phyloP scores from a whole-genome alignment of 2,888 invertebrate species.

The Tetragonula carbonaria region DNA sequence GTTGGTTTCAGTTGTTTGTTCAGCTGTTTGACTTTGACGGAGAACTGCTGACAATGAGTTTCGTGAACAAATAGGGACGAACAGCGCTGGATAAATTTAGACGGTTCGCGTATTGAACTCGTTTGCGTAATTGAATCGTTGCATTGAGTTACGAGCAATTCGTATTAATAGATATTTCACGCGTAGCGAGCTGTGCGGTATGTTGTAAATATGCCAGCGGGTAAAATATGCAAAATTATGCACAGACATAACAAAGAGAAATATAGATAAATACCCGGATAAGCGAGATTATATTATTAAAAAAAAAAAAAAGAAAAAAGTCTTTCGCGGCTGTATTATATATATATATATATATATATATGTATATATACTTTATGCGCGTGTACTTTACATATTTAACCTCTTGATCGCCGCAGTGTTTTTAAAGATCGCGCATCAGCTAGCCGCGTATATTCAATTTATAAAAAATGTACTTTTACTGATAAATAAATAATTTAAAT shows the following conservation, averaged over 20 bases:
- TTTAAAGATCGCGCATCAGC: too few species aligned
- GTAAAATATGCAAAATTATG: neutral
- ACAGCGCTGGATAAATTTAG: neutral
- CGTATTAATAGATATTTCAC: neutral
- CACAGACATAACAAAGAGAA: neutral
- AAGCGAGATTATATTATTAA: neutral
- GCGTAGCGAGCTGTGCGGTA: neutral
- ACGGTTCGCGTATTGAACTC: neutral
- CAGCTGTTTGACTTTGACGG: too few species aligned
- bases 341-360: neutral
- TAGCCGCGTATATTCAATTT: too few species aligned
- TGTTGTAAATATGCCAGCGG: neutral
- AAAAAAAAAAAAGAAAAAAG: neutral
- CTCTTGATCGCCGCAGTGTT: too few species aligned
- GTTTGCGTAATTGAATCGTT: neutral
- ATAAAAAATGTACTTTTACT: too few species aligned
- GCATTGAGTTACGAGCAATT: neutral
- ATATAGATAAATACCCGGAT: neutral
- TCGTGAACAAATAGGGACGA: neutral
- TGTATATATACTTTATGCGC: neutral
- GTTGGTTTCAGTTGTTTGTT: too few species aligned
- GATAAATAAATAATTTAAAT: too few species aligned
- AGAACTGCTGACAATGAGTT: too few species aligned
- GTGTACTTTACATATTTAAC: constrained; percentile 1
- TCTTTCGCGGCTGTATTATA: too few species aligned